Evolutionary conservation across 2,797 vertebrate genomes (phyloP).

Genomic region (Coccyzus lansbergi): DNA sequence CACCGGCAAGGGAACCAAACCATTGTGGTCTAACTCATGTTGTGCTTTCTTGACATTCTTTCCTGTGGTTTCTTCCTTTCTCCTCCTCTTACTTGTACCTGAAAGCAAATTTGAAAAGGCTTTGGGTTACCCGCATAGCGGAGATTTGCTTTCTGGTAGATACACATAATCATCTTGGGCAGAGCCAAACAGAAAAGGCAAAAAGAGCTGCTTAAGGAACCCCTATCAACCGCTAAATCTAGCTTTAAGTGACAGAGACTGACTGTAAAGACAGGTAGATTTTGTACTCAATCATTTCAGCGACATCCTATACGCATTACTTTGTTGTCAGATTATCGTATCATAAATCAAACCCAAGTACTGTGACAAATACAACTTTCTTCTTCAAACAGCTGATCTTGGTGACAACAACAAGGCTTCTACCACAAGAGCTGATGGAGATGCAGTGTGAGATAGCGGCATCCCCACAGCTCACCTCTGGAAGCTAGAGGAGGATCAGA

Average conservation of each 20-base stretch:
- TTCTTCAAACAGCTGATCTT: not conserved
- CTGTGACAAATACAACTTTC: not conserved
- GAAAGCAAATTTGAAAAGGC: constrained; percentile 30
- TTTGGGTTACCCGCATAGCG: not conserved
- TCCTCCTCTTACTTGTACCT: constrained; percentile 97
- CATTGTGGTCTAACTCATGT: constrained; percentile 94
- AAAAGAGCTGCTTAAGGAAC: not conserved
- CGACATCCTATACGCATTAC: not conserved
- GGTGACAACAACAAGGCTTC: not conserved
- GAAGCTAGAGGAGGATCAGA: not conserved
- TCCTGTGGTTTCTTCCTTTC: constrained; percentile 93
- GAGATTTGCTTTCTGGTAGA: constrained; percentile 1
- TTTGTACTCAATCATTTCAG: not conserved
- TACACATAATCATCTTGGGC: not conserved
- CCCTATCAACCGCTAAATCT: not conserved
- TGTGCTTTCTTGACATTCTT: constrained; percentile 94
- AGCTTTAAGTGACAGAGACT: not conserved
- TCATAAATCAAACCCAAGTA: not conserved
- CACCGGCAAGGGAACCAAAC: constrained; percentile 93
- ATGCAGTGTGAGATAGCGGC: not conserved
- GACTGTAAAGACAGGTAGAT: not conserved
- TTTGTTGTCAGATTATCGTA: not conserved
- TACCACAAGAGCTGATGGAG: not conserved
- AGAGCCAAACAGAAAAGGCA: not conserved
- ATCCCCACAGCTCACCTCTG: not conserved